Conservation (phyloP, 1,140 invertebrate species). For the Tetramorium simillimum region DNA sequence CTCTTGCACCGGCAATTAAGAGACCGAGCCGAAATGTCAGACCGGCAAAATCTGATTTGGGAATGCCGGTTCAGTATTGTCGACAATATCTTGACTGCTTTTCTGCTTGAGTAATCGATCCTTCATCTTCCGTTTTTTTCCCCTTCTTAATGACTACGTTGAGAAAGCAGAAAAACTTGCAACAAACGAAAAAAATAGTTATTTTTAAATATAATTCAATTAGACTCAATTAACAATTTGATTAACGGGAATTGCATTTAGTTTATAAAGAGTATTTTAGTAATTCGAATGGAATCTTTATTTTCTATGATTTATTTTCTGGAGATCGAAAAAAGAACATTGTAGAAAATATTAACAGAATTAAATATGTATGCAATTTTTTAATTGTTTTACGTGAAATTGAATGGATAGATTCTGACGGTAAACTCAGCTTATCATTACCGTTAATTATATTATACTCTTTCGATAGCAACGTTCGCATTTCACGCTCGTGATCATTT, state of each 20-base stretch:
- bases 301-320: too few relatives aligned
- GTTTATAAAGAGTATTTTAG: background rate
- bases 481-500: constrained; percentile 22
- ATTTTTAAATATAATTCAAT: background rate
- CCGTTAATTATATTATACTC: background rate
- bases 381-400: background rate
- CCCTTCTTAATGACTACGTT: background rate
- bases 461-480: background rate
- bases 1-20: constrained; percentile 60
- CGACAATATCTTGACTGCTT: constrained; percentile 21
- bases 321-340: background rate
- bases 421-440: background rate
- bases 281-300: background rate
- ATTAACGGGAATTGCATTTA: background rate
- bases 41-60: constrained; percentile 75
- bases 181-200: background rate
- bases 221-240: background rate
- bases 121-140: constrained; percentile 29
- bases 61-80: constrained; percentile 67
- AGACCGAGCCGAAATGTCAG: constrained; percentile 73
- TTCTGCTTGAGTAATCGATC: constrained; percentile 16
- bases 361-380: background rate
- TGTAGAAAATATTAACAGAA: background rate
- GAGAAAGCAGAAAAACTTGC: background rate
- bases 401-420: background rate